Evolutionary conservation across 2,797 vertebrate genomes (phyloP).

Genomic region (Dendrocincla fuliginosa): DNA sequence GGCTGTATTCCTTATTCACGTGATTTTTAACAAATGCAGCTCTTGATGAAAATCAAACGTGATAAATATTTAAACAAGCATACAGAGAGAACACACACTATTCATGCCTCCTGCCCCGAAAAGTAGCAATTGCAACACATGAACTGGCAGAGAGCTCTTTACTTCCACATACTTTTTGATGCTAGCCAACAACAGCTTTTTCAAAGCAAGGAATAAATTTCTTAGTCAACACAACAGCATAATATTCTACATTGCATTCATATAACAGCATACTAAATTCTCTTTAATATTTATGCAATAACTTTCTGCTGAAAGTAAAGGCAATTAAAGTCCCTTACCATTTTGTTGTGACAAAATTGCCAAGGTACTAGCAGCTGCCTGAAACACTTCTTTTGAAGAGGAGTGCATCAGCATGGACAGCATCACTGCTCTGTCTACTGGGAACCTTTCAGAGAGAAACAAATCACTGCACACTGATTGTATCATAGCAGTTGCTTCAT

Average conservation of each 20-base stretch:
- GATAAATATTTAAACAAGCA: constrained; percentile 24
- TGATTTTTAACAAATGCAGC: background rate
- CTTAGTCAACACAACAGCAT: background rate
- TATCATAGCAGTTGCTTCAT: background rate
- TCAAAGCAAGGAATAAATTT: background rate
- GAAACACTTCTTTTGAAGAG: constrained; percentile 85
- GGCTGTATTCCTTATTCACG: background rate
- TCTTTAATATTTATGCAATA: background rate
- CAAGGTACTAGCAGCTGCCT: constrained; percentile 87
- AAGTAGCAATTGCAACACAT: background rate
- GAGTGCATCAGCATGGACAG: constrained; percentile 91
- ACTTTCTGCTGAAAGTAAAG: background rate
- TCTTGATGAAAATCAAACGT: background rate
- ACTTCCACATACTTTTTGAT: background rate
- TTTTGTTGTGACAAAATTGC: constrained; percentile 84
- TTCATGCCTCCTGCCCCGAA: background rate
- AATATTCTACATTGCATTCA: background rate
- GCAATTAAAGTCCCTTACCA: constrained; percentile 73
- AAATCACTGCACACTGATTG: background rate
- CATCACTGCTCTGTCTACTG: constrained; percentile 88
- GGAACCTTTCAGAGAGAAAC: constrained; percentile 79
- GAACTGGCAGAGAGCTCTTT: background rate
- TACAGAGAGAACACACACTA: background rate
- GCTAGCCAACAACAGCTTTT: background rate
- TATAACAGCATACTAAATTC: background rate